Evolutionary conservation across 2,888 invertebrate species (phyloP).

Genomic region (Slavum lentiscoides): DNA sequence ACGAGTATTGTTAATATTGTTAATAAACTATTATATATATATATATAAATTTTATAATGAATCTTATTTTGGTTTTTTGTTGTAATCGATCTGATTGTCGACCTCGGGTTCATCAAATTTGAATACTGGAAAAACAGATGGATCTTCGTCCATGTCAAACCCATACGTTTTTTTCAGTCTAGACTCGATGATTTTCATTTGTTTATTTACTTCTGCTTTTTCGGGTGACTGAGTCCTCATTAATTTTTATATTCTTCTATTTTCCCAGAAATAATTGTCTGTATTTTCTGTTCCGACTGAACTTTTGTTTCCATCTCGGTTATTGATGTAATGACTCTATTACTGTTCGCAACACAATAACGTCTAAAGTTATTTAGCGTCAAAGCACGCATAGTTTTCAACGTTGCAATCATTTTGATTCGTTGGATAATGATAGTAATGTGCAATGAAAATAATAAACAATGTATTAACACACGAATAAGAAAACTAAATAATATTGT

Average conservation of each 20-base stretch:
- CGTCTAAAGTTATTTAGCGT: not conserved
- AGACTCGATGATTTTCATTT: not conserved
- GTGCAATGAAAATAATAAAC: not conserved
- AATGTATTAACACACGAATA: not conserved
- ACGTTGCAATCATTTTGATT: not conserved
- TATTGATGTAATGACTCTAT: not conserved
- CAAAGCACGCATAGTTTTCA: not conserved
- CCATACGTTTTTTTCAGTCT: conserved; percentile 18
- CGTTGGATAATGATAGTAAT: not conserved
- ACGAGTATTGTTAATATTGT: not conserved
- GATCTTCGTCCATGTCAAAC: conserved; percentile 6
- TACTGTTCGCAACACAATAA: not conserved
- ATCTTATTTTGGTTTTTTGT: not conserved
- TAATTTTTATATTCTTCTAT: not conserved
- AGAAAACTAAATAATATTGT: too few species aligned
- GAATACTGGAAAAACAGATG: not conserved
- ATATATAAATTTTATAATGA: not conserved
- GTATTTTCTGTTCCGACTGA: not conserved
- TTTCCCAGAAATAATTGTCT: not conserved
- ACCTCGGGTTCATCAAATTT: conserved; percentile 19
- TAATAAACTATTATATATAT: not conserved
- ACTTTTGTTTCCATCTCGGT: not conserved
- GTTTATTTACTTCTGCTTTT: not conserved
- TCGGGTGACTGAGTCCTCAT: not conserved
- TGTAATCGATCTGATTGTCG: not conserved